Base-by-base conservation (phyloP, 2,888 invertebrate species). In the Steromphala cineraria region DNA sequence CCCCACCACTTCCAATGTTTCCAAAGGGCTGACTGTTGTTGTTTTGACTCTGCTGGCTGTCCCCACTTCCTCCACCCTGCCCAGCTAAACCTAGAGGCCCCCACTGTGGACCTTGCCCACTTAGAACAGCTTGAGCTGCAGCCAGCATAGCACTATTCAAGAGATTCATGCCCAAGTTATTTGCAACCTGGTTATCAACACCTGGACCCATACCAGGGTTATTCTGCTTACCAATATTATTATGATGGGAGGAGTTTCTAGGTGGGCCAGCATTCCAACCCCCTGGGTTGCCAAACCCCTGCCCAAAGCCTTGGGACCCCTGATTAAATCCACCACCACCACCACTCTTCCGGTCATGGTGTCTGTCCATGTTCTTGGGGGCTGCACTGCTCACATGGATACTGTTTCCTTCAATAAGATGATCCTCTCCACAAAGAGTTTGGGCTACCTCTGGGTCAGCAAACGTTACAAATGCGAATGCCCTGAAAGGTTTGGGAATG, bases 401-500 rank as follows among this genome's bases (percentile, higher is more conserved):
- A 83, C 92, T 93, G 67, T 97, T 97, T 88, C 97, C 97, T 94
- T 97, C 97, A 84, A 98, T 97, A 82, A 98, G 97, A 94, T 98
- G 97, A 94, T 98, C 98, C 94, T 98, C 97, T 78, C 97, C 98
- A 94, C 97, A 97, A 55, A 98, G 95, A 87, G 96, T 96, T 93
- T 97, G 97, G 67, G 98, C 98, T 78, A 98, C 96, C 93, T 97
- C 97, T 28, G 98, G 97, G 92, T 98, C 97, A 91, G 97, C 94
- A 94, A 98, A 98, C 77, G 98, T 98, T 77, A 98, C 98, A 95
- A 98, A 98, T n/a, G 93, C 93, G 87, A 94, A 94, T 21, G 94
- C 93, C 62, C 94, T 90, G 94, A 98, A 98, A 81, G 98, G 98
- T 93, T 97, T 97, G 40, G 98, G 98, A 87, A 98, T 98, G 95